A percentile compares a stretch with the other conserved stretches of the same genome.
Evolutionary conservation across 2,888 invertebrate genomes (phyloP).

Genomic region (Idaea straminata): DNA sequence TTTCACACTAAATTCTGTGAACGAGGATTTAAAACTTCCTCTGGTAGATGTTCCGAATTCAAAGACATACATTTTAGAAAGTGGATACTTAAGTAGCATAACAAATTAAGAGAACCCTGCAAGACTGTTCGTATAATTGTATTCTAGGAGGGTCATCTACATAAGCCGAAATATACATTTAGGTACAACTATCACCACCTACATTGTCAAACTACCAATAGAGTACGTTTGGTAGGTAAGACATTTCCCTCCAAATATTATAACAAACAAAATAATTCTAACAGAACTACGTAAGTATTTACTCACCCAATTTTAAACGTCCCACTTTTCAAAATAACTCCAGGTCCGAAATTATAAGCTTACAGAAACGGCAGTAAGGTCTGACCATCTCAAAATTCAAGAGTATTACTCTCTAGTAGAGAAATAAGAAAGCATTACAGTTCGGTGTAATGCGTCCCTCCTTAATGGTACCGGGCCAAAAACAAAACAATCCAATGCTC

Average conservation of each 20-base stretch:
- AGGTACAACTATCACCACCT: background rate
- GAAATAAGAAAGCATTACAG: slow-evolving; percentile 17
- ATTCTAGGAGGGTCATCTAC: no score
- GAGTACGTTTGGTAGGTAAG: no score
- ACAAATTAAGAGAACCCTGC: background rate
- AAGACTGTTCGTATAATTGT: no score
- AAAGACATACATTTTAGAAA: background rate
- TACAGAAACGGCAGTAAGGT: background rate
- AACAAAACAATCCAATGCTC: slow-evolving; percentile 78
- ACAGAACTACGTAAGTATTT: background rate
- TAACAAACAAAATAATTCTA: background rate
- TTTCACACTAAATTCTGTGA: background rate
- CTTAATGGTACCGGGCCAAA: slow-evolving; percentile 68
- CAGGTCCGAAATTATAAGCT: background rate
- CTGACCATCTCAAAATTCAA: background rate
- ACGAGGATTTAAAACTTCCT: background rate
- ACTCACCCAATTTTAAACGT: background rate
- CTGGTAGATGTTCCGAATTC: slow-evolving; percentile 1
- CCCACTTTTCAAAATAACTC: background rate
- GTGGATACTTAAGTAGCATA: background rate
- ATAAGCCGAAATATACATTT: background rate
- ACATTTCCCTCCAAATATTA: background rate
- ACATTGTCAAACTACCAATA: background rate
- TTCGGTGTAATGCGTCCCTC: slow-evolving; percentile 48
- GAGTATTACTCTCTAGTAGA: background rate